Evolutionary conservation across 2,113 vertebrate genomes (phyloP).

Genomic region (Arvicanthis niloticus): DNA sequence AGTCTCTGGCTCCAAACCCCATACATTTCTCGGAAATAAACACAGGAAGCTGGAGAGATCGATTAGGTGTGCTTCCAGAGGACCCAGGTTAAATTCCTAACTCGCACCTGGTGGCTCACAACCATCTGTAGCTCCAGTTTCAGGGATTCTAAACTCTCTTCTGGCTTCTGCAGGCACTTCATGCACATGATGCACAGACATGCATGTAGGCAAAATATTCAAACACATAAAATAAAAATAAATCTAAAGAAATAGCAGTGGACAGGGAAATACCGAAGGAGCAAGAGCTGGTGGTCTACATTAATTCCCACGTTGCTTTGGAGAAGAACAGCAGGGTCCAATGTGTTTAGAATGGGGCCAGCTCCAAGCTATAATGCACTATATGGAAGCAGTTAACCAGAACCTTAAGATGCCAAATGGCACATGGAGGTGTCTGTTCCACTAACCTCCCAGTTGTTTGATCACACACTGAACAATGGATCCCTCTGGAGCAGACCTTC

Average conservation of each 20-base stretch:
- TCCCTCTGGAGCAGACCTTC: neutral
- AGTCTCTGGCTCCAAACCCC: slow-evolving; percentile 94
- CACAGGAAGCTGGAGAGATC: slow-evolving; percentile 90
- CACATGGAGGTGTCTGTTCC: neutral
- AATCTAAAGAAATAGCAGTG: slow-evolving; percentile 92
- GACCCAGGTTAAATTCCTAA: neutral
- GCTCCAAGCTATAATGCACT: slow-evolving; percentile 94
- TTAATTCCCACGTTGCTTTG: slow-evolving; percentile 89
- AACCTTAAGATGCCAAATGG: neutral
- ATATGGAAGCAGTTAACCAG: slow-evolving; percentile 91
- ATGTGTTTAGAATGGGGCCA: slow-evolving; percentile 94
- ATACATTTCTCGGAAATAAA: slow-evolving; percentile 95
- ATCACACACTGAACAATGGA: neutral
- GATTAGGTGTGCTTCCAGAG: slow-evolving; percentile 20
- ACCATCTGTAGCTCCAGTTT: neutral
- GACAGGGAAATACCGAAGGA: slow-evolving; percentile 94
- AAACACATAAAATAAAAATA: slow-evolving; percentile 63
- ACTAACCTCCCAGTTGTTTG: neutral
- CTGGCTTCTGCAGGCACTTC: neutral
- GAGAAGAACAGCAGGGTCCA: slow-evolving; percentile 91
- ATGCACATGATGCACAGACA: neutral
- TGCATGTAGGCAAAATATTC: neutral
- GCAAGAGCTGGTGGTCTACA: slow-evolving; percentile 92
- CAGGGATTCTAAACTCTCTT: neutral
- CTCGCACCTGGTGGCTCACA: neutral